These are phyloP conservation scores for Benthochromis sp. DNA, from an alignment of 2,113 vertebrate species.

Conservation along the genomic window DNA sequence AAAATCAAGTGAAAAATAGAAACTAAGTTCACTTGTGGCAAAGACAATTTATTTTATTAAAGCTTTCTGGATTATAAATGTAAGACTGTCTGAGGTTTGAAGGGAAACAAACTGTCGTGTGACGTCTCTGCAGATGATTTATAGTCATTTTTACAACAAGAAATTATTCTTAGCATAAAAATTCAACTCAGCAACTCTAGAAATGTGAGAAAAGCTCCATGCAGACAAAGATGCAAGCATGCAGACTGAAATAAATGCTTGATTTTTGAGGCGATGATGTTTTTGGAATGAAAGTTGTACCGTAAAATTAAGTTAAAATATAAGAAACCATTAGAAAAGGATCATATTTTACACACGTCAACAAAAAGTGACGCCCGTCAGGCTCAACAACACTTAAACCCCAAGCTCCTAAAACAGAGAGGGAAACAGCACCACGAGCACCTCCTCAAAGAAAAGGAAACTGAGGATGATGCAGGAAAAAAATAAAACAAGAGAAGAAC, in stretches of 20 bases:
- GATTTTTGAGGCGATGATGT: neutral
- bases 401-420: neutral
- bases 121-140: rapidly evolving
- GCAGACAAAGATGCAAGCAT: rapidly evolving
- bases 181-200: neutral
- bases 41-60: neutral
- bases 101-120: neutral
- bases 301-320: rapidly evolving
- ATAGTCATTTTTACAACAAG: rapidly evolving
- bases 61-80: neutral
- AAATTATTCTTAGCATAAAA: neutral
- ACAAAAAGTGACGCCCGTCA: neutral
- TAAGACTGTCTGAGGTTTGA: neutral
- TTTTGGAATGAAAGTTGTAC: neutral
- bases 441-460: neutral
- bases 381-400: neutral
- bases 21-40: neutral
- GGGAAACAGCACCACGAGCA: rapidly evolving
- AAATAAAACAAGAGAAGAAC: neutral
- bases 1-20: neutral
- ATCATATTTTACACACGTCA: neutral
- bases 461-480: neutral
- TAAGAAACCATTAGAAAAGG: rapidly evolving
- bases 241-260: neutral
- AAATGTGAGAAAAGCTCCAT: neutral